Percentiles rank a stretch among this genome's conserved stretches.
phyloP scores from a whole-genome alignment of 2,888 invertebrate genomes.

The Gymnoscelis rufifasciata region DNA sequence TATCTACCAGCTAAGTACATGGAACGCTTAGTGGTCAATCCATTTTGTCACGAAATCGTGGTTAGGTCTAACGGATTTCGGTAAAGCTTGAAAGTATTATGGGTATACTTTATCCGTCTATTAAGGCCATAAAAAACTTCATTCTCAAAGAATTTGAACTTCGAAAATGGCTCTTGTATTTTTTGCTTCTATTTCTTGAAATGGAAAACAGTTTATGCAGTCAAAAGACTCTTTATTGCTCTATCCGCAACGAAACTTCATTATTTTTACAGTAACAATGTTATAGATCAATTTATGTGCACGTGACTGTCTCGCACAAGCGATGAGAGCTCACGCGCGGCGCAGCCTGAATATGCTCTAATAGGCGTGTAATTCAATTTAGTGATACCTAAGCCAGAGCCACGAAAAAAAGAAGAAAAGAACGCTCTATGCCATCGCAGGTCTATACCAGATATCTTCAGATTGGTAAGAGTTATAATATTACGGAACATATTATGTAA shows the following conservation, averaged over 20 bases:
- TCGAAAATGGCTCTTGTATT: background rate
- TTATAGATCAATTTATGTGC: conserved; percentile 36
- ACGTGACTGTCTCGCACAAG: conserved; percentile 35
- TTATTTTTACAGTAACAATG: conserved; percentile 34
- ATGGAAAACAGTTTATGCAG: conserved; percentile 14
- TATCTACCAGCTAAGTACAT: conserved; percentile 31
- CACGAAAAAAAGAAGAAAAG: conserved; percentile 27
- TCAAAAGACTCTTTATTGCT: conserved; percentile 21
- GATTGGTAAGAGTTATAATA: no score
- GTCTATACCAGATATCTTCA: background rate
- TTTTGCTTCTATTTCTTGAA: conserved; percentile 2
- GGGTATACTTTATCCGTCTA: background rate
- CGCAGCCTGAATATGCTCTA: conserved; percentile 49
- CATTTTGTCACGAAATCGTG: conserved; percentile 27
- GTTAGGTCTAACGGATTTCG: conserved; percentile 21
- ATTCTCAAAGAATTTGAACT: no score
- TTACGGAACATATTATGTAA: no score
- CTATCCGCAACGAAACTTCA: conserved; percentile 27
- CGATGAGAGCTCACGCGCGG: conserved; percentile 24
- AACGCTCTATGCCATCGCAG: background rate
- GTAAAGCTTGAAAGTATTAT: conserved; percentile 2
- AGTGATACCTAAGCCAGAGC: conserved; percentile 25
- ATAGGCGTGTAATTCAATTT: conserved; percentile 60
- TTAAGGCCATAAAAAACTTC: background rate
- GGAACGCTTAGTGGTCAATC: conserved; percentile 20